These are phyloP conservation scores for Myotis davidii DNA, from an alignment of 2,113 vertebrate genomes.

Conservation along the genomic window DNA sequence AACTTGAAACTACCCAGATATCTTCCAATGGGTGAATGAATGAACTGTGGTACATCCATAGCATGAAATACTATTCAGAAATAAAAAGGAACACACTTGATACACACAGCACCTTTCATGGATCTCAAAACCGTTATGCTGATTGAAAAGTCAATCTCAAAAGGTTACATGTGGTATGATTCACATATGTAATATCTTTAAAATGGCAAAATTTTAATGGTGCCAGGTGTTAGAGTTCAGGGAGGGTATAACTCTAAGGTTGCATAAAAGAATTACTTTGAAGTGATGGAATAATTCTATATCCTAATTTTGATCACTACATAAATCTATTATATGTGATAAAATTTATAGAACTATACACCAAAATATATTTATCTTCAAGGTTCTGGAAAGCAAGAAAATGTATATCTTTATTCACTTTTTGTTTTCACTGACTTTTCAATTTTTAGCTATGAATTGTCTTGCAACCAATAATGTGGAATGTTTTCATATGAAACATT, in stretches of 20 bases:
- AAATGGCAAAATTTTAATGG: conserved; percentile 25
- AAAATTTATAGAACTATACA: not conserved
- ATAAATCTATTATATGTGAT: not conserved
- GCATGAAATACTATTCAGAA: not conserved
- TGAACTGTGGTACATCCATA: not conserved
- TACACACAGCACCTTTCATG: not conserved
- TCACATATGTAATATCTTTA: not conserved
- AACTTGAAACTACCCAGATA: no score
- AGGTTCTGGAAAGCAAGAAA: not conserved
- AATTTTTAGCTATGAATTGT: not conserved
- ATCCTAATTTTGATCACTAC: not conserved
- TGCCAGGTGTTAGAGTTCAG: not conserved
- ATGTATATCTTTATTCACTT: conserved; percentile 10
- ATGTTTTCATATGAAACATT: not conserved
- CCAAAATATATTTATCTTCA: not conserved
- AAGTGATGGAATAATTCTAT: not conserved
- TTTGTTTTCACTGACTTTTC: conserved; percentile 21
- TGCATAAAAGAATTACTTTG: not conserved
- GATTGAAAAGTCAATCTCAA: not conserved
- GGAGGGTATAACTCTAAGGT: not conserved
- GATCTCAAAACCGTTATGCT: not conserved
- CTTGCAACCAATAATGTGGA: conserved; percentile 1
- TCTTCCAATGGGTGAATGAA: no score
- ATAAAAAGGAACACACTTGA: not conserved
- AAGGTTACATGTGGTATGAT: not conserved